phyloP scores from a whole-genome alignment of 2,113 vertebrate genomes.

The Porphyrio hochstetteri region DNA sequence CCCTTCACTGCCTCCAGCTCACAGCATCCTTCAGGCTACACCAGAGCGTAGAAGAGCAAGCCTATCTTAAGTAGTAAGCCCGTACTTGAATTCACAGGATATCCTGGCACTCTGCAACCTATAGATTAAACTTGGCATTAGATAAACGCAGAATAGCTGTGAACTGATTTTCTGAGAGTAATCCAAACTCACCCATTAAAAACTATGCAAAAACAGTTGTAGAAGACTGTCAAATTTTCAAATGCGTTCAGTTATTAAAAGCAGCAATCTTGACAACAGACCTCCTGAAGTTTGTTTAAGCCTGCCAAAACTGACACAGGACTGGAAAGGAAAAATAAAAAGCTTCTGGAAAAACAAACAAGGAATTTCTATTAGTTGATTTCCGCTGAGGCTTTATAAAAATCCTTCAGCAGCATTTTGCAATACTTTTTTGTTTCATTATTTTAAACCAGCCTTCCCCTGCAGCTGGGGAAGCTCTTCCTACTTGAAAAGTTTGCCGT shows the following conservation, averaged over 20 bases:
- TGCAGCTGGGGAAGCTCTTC: not conserved
- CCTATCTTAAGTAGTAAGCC: not conserved
- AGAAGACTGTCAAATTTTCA: not conserved
- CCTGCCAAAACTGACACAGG: not conserved
- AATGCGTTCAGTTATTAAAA: not conserved
- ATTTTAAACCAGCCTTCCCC: slow-evolving; percentile 1
- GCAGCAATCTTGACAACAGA: not conserved
- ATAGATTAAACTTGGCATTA: not conserved
- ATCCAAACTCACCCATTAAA: not conserved
- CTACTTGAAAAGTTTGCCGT: not conserved
- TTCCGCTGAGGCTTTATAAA: not conserved
- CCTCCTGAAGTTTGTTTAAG: not conserved
- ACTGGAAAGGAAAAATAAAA: not conserved
- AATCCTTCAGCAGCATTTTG: not conserved
- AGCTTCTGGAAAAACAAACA: not conserved
- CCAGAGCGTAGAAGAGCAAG: fast-evolving
- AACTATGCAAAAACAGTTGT: not conserved
- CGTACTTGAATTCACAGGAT: slow-evolving; percentile 7
- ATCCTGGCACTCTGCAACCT: slow-evolving; percentile 34
- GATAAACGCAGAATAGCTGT: not conserved
- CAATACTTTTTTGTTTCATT: not conserved
- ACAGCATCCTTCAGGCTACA: not conserved
- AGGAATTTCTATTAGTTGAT: not conserved
- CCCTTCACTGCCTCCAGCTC: not conserved
- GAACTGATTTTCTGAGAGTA: not conserved